Conservation (phyloP, 2,797 vertebrate genomes). For the Betta splendens region DNA sequence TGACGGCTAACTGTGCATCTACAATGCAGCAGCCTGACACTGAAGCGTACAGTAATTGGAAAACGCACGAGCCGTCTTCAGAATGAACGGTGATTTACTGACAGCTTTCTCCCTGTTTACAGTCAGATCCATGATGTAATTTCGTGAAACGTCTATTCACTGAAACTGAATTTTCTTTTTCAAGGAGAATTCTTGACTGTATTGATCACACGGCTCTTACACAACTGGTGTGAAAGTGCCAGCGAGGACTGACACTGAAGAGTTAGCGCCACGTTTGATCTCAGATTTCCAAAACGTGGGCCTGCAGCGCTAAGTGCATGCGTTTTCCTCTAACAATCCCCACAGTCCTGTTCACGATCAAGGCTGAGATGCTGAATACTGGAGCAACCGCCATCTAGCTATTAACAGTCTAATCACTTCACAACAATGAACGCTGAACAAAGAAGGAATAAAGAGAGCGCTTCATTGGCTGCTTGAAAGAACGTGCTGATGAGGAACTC, state of each 20-base stretch:
- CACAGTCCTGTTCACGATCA: slow-evolving; percentile 20
- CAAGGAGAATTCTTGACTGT: slow-evolving; percentile 66
- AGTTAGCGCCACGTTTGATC: slow-evolving; percentile 53
- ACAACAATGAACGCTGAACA: slow-evolving; percentile 3
- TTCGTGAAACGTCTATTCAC: slow-evolving; percentile 58
- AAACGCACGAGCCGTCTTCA: slow-evolving; percentile 37
- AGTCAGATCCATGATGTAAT: slow-evolving; percentile 64
- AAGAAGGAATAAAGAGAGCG: too few relatives aligned
- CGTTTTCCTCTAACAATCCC: too few relatives aligned
- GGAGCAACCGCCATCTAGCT: too few relatives aligned
- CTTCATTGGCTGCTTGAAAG: too few relatives aligned
- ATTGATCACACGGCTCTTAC: slow-evolving; percentile 62
- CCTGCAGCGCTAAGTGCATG: slow-evolving; percentile 13
- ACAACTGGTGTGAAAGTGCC: slow-evolving; percentile 47
- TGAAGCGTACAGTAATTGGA: slow-evolving; percentile 46
- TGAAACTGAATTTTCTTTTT: slow-evolving; percentile 53
- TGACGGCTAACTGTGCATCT: slow-evolving; percentile 48
- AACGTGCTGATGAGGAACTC: too few relatives aligned
- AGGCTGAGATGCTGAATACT: neutral
- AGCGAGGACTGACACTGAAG: slow-evolving; percentile 47
- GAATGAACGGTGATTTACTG: slow-evolving; percentile 39
- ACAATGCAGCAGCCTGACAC: slow-evolving; percentile 36
- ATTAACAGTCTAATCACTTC: too few relatives aligned
- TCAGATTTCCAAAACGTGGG: slow-evolving; percentile 49
- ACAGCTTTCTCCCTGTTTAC: slow-evolving; percentile 28